Conservation (phyloP, 2,797 vertebrate species). For the Glossophaga mutica region DNA sequence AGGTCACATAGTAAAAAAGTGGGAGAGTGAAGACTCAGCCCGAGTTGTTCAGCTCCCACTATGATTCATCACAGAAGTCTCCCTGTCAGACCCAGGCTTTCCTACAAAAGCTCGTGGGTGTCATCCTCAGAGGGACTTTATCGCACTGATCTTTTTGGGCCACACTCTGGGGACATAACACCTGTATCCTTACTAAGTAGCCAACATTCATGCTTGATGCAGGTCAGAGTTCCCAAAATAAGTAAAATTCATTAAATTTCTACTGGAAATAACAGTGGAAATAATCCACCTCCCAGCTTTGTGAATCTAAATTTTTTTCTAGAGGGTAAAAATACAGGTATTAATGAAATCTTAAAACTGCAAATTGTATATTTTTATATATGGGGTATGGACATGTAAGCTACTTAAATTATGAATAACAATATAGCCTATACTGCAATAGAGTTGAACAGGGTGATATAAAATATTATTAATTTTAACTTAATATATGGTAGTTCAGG, state of each 20-base stretch:
- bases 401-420: neutral
- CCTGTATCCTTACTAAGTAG: neutral
- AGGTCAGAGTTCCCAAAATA: neutral
- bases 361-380: neutral
- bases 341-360: neutral
- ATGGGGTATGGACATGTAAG: neutral
- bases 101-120: neutral
- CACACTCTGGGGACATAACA: neutral
- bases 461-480: conserved; percentile 8
- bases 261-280: neutral
- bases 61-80: neutral
- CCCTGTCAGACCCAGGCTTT: neutral
- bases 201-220: neutral
- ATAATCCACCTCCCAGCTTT: neutral
- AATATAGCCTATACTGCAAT: neutral
- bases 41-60: neutral
- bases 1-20: neutral
- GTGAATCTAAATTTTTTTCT: neutral
- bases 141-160: neutral
- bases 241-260: neutral
- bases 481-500: neutral
- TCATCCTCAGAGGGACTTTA: neutral
- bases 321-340: neutral
- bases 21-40: neutral
- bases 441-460: neutral